Conservation (phyloP, 2,113 vertebrate species). For the Platysteira castanea region DNA sequence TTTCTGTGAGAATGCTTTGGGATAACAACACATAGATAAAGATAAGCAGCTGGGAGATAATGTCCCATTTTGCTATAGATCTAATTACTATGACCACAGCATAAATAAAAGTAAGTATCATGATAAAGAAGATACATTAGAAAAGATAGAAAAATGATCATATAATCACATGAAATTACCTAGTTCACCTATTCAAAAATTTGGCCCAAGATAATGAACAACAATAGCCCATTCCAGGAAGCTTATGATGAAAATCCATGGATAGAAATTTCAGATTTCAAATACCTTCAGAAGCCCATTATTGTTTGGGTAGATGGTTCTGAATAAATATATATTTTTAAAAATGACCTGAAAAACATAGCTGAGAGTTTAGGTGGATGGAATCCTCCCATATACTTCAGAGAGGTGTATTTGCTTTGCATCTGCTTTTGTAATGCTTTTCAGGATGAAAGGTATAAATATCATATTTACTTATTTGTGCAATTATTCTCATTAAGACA, state of each 20-base stretch:
- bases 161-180: not conserved
- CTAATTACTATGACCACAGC: not conserved
- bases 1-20: not conserved
- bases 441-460: not conserved
- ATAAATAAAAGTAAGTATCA: not conserved
- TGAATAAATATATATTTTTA: not conserved
- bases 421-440: not conserved
- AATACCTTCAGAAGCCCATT: not conserved
- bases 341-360: not conserved
- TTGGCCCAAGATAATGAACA: not conserved
- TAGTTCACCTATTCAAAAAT: not conserved
- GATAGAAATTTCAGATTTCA: not conserved
- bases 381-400: not conserved
- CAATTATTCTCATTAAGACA: not conserved
- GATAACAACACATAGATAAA: not conserved
- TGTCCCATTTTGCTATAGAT: not conserved
- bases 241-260: not conserved
- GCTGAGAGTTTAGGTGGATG: not conserved
- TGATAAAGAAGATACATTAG: not conserved
- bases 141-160: not conserved
- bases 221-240: not conserved
- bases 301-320: not conserved
- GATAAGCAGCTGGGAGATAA: not conserved
- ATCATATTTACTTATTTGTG: not conserved
- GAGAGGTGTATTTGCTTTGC: not conserved